Evolutionary conservation across 92 coral and sea anemone genomes (phyloP), one percentile per base, ranked within the genome.

Genomic region (Micromussa lordhowensis): DNA sequence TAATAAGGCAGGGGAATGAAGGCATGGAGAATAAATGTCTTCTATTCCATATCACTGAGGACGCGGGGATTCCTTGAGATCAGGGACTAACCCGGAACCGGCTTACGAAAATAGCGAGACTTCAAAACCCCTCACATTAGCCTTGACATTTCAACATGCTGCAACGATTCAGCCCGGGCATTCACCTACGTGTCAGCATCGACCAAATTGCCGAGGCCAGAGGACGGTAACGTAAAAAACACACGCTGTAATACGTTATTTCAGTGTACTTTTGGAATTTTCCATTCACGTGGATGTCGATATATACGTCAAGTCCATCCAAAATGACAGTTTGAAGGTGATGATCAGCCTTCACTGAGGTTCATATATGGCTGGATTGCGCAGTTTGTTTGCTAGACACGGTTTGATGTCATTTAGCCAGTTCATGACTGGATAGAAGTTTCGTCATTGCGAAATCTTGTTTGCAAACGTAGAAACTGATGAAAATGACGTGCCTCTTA

Each of bases 21-120:
- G 12, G 10, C 51, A 44, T 1, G 8, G 26, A 16, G 22, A 55
- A 55, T 55, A 19, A 24, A 15, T 12, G 29, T 5, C 68, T n/a
- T 24, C 29, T 22, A 24, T 7, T 35, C 10, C 0, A 44, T 8
- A 9, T 9, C 51, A 44, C 10, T 3, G 13, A 49, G 28, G 78
- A 12, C 48, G 49, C 5, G 78, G 78, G 78, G 78, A 73, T 73
- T 36, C 78, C 78, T 73, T 32, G 78, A 35, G 49, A 35, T 71
- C 36, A 34, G 78, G 78, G 78, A 34, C 28, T 17, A 73, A 73
- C 78, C 78, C 78, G 78, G 77, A 73, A 73, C 51, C 19, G 49
- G 68, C 29, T 3, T 22, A 73, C 34, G 3, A 36, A 73, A 73
- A 34, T 13, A 32, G n/a, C 28, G 26, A 32, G n/a, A 36, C 7